Evolutionary conservation across 2,888 invertebrate genomes (phyloP).

Genomic region (Drosophila melanosoma): DNA sequence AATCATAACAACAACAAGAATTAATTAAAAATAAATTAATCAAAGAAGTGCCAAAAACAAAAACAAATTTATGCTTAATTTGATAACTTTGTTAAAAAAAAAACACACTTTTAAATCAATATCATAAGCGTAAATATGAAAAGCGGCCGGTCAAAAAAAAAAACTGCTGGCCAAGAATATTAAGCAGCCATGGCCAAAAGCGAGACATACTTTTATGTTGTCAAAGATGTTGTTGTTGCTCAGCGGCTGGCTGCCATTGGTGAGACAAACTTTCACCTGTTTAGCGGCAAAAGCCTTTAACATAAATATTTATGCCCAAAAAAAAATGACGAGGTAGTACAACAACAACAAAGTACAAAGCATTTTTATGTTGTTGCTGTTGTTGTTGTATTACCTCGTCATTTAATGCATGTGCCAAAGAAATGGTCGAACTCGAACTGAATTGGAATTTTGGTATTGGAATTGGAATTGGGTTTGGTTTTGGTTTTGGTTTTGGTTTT

Average conservation of each 20-base stretch:
- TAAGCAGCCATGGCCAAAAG: constrained; percentile 49
- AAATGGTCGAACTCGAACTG: constrained; percentile 29
- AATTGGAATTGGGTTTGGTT: constrained; percentile 24
- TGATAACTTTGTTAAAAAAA: constrained; percentile 25
- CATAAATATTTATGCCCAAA: constrained; percentile 78
- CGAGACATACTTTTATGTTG: constrained; percentile 23
- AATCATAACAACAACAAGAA: not conserved
- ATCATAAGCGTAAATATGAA: constrained; percentile 19
- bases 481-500: constrained; percentile 32
- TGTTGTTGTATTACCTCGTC: constrained; percentile 9
- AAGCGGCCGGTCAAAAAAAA: constrained; percentile 28
- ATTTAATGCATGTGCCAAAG: constrained; percentile 29
- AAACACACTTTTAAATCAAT: constrained; percentile 42
- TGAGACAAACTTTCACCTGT: constrained; percentile 75
- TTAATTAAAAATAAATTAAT: constrained; percentile 34
- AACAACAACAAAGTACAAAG: constrained; percentile 26
- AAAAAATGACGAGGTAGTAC: constrained; percentile 36
- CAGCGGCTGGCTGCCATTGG: constrained; percentile 46
- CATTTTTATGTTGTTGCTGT: constrained; percentile 17
- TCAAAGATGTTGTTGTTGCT: constrained; percentile 18
- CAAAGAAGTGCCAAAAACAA: constrained; percentile 10
- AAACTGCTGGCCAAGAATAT: constrained; percentile 63
- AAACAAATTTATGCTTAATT: constrained; percentile 29
- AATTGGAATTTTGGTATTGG: constrained; percentile 26
- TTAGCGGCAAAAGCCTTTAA: constrained; percentile 70